A percentile compares a stretch with the other conserved stretches of the same genome.
Evolutionary conservation across 1,140 invertebrate genomes (phyloP).

Genomic region (Drosophila orena): DNA sequence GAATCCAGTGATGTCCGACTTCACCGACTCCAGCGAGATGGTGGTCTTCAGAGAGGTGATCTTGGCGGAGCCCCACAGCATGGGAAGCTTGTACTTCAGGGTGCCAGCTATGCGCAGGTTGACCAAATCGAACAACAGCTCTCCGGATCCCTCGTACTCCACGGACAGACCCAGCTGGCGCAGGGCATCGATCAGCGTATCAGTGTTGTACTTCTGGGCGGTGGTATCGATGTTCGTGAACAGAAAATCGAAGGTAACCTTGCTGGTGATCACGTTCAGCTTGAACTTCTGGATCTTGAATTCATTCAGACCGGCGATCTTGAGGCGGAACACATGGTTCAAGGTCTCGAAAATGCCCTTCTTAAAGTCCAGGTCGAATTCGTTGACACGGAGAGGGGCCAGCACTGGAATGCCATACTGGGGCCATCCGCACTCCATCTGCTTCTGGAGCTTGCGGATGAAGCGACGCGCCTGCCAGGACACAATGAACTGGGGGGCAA

Average conservation of each 20-base stretch:
- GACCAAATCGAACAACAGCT: slow-evolving; percentile 65
- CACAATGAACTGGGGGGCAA: slow-evolving; percentile 64
- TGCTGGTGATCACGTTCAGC: slow-evolving; percentile 68
- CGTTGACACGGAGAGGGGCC: slow-evolving; percentile 67
- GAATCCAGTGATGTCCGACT: slow-evolving; percentile 73
- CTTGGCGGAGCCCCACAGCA: slow-evolving; percentile 80
- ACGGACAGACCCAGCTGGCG: slow-evolving; percentile 72
- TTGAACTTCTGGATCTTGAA: slow-evolving; percentile 75
- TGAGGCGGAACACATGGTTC: slow-evolving; percentile 69
- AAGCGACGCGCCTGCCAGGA: slow-evolving; percentile 79
- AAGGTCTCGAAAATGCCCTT: slow-evolving; percentile 75
- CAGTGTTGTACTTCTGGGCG: slow-evolving; percentile 70
- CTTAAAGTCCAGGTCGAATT: slow-evolving; percentile 59
- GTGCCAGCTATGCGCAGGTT: slow-evolving; percentile 70
- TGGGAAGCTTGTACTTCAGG: slow-evolving; percentile 75
- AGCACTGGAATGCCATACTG: slow-evolving; percentile 70
- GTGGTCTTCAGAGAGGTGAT: slow-evolving; percentile 71
- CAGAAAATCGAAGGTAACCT: slow-evolving; percentile 71
- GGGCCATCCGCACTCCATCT: slow-evolving; percentile 80
- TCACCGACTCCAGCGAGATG: slow-evolving; percentile 57
- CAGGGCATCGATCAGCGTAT: slow-evolving; percentile 76
- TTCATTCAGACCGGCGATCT: slow-evolving; percentile 73
- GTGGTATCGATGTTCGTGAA: slow-evolving; percentile 72
- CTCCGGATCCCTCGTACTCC: slow-evolving; percentile 74
- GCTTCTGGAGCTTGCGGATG: slow-evolving; percentile 72